Conservation (phyloP, 2,113 vertebrate genomes). For the Apistogramma diplotaenia region DNA sequence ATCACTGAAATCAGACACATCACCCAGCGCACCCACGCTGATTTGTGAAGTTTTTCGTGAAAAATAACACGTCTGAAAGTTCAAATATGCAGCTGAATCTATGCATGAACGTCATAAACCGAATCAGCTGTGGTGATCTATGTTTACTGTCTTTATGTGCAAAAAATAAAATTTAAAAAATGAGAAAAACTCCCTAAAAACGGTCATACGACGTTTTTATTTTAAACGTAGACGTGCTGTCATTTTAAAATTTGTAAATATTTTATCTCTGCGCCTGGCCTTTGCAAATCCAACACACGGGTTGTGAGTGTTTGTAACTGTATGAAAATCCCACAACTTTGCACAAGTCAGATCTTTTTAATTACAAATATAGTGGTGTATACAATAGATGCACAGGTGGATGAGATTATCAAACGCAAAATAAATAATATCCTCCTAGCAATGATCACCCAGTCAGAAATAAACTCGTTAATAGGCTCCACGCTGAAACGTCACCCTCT, state of each 20-base stretch:
- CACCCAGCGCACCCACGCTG: not conserved
- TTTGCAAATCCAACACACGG: not conserved
- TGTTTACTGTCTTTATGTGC: no score
- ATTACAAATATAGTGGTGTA: slow-evolving; percentile 7
- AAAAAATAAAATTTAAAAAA: not conserved
- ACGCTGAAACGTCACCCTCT: not conserved
- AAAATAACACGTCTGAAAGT: not conserved
- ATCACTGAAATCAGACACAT: not conserved
- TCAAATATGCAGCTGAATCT: not conserved
- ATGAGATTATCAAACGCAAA: slow-evolving; percentile 41
- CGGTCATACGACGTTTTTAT: not conserved
- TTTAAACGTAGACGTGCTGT: not conserved
- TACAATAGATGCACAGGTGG: slow-evolving; percentile 23
- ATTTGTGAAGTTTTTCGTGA: not conserved
- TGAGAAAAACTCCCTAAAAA: not conserved
- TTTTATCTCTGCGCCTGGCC: not conserved
- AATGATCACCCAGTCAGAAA: not conserved
- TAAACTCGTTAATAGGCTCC: not conserved
- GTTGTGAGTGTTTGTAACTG: not conserved
- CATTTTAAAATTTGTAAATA: not conserved
- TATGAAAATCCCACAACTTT: slow-evolving; percentile 25
- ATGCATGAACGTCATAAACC: not conserved
- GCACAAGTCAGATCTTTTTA: slow-evolving; percentile 13
- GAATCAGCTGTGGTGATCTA: not conserved
- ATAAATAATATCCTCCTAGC: not conserved